Base-by-base conservation (phyloP, 2,888 invertebrate genomes). In the Dryomyza anilis region DNA sequence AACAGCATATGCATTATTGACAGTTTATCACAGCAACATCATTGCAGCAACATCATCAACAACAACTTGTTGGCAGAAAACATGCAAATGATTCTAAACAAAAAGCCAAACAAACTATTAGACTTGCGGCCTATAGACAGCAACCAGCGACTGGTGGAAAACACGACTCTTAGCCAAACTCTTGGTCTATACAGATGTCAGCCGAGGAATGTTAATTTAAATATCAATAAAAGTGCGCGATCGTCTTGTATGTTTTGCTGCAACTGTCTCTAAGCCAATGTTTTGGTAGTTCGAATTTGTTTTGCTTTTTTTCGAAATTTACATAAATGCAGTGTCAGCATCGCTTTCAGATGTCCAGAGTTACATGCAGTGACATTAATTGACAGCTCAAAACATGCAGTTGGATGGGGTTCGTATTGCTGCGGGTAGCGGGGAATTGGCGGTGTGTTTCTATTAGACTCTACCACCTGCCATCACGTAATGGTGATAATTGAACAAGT, bases 261-360 rank as follows among this genome's bases (percentile, higher is more conserved):
- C 36, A 27, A 27, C 45, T 58, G 45, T 16, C 14, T 43, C 27
- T 43, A 59, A 66, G 52, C 63, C 58, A 43, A 52, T 25, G 52
- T 21, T 21, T 5, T 25, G 23, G n/a, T 50, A 25, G 50, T 10
- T 8, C 23, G 50, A 14, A 23, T 7, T 25, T 21, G 23, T 25
- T n/a, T 10, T 25, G 50, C 27, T 23, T 48, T 50, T 50, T n/a
- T 50, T 14, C 50, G 50, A n/a, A 46, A 48, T 59, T 59, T 56
- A 55, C 63, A 57, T 63, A 58, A 52, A 64, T 39, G 64, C 53
- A 45, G 53, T 64, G 64, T 64, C 64, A 64, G 59, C 59, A 60
- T 45, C 36, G 16, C 52, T 46, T 45, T 29, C 21, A 55, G 57
- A 53, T 59, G 52, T 53, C 33, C 36, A 23, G n/a, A 21, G 52